Evolutionary conservation across 1,140 invertebrate species (phyloP), one percentile per base, ranked within the genome.

Genomic region (Coenobita brevimanus): DNA sequence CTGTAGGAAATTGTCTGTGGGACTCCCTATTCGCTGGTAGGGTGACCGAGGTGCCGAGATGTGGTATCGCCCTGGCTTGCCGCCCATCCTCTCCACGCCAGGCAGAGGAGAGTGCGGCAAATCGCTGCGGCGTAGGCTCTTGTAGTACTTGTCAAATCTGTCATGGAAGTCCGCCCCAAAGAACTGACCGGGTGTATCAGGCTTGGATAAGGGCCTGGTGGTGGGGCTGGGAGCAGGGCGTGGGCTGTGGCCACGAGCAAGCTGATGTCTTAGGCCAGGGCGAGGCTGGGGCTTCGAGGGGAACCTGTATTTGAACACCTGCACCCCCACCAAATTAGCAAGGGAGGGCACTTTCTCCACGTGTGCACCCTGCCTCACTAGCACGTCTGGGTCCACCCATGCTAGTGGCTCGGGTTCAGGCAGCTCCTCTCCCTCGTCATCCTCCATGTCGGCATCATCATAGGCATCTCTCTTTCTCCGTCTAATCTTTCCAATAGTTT

Each of bases 341-440:
- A 85, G 21, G 33, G 82, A 85, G 3, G 82, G 82, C 0, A 85
- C 82, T 2, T 85, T n/a, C n/a, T 85, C 50, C 46, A 85, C 71
- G 10, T n/a, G 10, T 3, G 50, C 71, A 6, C 82, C 82, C 24
- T 85, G 82, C 24, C 41, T 85, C 17, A 33, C 73, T 21, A 85
- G 73, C 10, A 13, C 4, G 0, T 10, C 21, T 0, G 82, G 82
- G 38, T 85, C n/a, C 17, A 85, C 50, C 82, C 82, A 85, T 17
- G 82, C 82, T 27, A 85, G 27, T 0, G n/a, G 36, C 24, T 75
- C 82, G 17, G 82, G 82, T 10, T 46, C 36, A 6, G 82, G 82
- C 4, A 85, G 57, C 17, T 85, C 82, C 36, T 85, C 82, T n/a
- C 4, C 46, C 30, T 6, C 30, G 30, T 33, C 62, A 67, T 67